These are phyloP conservation scores for Cheirogaleus major DNA, from an alignment of 2,797 vertebrate species.

Conservation along the genomic window DNA sequence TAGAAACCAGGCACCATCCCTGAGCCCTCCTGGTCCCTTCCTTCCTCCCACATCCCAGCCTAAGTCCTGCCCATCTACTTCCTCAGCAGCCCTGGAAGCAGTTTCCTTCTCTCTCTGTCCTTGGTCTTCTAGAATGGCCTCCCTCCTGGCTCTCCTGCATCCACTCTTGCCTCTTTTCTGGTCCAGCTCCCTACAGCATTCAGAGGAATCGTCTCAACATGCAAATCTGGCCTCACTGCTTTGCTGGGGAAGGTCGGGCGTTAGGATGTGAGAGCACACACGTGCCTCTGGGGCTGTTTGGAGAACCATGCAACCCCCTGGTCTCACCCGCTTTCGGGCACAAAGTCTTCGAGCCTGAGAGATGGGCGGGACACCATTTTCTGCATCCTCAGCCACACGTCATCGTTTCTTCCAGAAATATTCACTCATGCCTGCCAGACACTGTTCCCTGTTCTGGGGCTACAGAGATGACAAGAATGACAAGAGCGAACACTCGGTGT, in stretches of 20 bases:
- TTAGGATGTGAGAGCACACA: background rate
- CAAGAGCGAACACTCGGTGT: accelerated
- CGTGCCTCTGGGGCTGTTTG: background rate
- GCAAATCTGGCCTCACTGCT: background rate
- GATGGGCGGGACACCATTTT: background rate
- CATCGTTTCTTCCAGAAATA: background rate
- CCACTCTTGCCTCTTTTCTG: background rate
- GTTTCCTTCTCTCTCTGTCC: background rate
- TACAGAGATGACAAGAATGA: accelerated
- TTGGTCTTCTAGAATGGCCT: background rate
- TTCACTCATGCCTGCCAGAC: background rate
- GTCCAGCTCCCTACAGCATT: background rate
- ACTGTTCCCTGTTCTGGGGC: accelerated
- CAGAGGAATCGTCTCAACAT: background rate
- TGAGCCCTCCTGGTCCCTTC: background rate
- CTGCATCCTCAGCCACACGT: too few species aligned
- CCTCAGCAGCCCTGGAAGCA: background rate
- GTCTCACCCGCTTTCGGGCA: background rate
- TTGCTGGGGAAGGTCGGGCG: background rate
- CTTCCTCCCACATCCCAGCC: background rate
- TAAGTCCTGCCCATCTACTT: background rate
- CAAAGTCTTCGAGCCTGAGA: background rate
- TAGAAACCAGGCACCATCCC: background rate
- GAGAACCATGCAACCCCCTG: background rate
- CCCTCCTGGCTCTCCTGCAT: background rate